A percentile compares a stretch with the other conserved stretches of the same genome.
phyloP scores from a whole-genome alignment of 23 tunicate genomes.

The Ciona savignyi region DNA sequence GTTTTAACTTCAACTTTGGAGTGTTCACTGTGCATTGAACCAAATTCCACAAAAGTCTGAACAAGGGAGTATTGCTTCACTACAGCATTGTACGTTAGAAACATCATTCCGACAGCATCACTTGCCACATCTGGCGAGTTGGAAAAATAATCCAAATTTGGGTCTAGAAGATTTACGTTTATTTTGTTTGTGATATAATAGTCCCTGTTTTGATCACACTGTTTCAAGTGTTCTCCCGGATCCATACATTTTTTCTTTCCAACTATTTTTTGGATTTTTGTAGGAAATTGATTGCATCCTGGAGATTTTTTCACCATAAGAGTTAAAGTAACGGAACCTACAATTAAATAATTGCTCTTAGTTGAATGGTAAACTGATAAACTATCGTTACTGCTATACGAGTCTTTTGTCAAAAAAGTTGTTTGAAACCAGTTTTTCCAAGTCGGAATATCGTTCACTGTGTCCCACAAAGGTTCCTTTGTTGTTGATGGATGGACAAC shows the following conservation, averaged over 20 bases:
- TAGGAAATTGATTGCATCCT: not conserved
- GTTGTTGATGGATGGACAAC: not conserved
- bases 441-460: not conserved
- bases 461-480: not conserved
- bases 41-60: slow-evolving; percentile 4
- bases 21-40: not conserved
- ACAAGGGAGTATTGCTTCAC: slow-evolving; percentile 1
- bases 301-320: not conserved
- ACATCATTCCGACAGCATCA: slow-evolving; percentile 3
- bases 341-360: not conserved
- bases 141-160: not conserved
- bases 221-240: not conserved
- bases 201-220: not conserved
- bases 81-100: not conserved
- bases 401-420: not conserved
- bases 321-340: not conserved
- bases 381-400: too few relatives aligned
- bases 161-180: not conserved
- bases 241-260: not conserved
- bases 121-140: not conserved
- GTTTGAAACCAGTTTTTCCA: not conserved
- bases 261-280: not conserved
- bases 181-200: not conserved
- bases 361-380: not conserved
- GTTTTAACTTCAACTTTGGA: not conserved